These are phyloP conservation scores for Drosophila acutilabella DNA, from an alignment of 2,888 invertebrate genomes.

Conservation along the genomic window DNA sequence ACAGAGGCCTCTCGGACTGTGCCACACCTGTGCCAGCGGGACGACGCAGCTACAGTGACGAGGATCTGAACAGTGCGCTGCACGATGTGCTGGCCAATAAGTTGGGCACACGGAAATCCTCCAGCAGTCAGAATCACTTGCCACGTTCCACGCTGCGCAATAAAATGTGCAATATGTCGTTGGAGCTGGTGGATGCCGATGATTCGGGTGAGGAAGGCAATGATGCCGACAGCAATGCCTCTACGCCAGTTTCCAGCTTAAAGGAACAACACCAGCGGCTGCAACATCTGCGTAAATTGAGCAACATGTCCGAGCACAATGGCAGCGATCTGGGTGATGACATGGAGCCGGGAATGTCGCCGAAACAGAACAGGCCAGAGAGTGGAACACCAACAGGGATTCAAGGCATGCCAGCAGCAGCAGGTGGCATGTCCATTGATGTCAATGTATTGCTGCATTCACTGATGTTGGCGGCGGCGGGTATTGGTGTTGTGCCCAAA, in stretches of 20 bases:
- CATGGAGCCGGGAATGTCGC: constrained; percentile 50
- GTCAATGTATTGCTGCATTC: constrained; percentile 82
- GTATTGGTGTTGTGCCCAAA: constrained; percentile 68
- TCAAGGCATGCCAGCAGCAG: constrained; percentile 34
- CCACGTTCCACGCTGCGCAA: constrained; percentile 98
- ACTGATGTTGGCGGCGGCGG: constrained; percentile 81
- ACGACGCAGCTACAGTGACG: constrained; percentile 96
- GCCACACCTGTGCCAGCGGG: constrained; percentile 83
- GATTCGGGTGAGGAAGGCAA: constrained; percentile 84
- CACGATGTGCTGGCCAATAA: constrained; percentile 97
- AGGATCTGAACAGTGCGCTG: constrained; percentile 96
- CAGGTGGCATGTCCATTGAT: constrained; percentile 72
- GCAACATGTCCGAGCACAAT: constrained; percentile 72
- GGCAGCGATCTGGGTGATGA: constrained; percentile 69
- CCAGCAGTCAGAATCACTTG: constrained; percentile 96
- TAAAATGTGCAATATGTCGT: constrained; percentile 93
- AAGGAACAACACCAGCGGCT: constrained; percentile 61
- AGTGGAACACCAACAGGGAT: constrained; percentile 37
- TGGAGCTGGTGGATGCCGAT: constrained; percentile 76
- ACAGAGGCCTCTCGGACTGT: constrained; percentile 89
- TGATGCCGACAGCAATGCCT: constrained; percentile 86
- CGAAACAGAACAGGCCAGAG: constrained; percentile 50
- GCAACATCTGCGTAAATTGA: constrained; percentile 70
- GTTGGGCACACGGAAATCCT: constrained; percentile 92
- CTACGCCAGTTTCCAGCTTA: constrained; percentile 75